Conservation (phyloP, 2,113 vertebrate species). For the Rattus rattus region DNA sequence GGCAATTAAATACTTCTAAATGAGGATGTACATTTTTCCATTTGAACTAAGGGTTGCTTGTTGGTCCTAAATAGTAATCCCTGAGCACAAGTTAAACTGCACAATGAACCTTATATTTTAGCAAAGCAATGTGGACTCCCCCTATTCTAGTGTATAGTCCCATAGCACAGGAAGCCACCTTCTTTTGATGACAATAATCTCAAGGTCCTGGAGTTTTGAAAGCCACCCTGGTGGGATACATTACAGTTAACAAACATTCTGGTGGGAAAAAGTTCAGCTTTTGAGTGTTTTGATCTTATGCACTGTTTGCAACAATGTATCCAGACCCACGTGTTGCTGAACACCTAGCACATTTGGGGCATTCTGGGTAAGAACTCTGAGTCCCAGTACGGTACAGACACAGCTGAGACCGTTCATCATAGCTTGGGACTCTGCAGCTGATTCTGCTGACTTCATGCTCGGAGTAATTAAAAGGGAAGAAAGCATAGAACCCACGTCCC, state of each 20-base stretch:
- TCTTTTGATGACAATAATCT: not conserved
- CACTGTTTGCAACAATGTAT: not conserved
- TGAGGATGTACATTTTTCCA: not conserved
- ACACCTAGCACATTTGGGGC: not conserved
- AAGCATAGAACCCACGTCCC: slow-evolving; percentile 44
- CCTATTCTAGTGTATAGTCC: not conserved
- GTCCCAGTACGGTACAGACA: not conserved
- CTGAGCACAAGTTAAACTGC: not conserved
- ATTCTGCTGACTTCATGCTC: not conserved
- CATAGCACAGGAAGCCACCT: not conserved
- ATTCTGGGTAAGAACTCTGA: not conserved
- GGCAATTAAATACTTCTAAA: not conserved
- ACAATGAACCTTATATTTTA: not conserved
- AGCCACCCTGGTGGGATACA: not conserved
- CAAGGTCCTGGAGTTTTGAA: slow-evolving; percentile 9
- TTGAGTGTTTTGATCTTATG: not conserved
- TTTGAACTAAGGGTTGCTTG: not conserved
- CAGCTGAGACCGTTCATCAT: slow-evolving; percentile 48
- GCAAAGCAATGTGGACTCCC: not conserved
- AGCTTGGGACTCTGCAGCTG: not conserved
- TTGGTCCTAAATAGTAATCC: not conserved
- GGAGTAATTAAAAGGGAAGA: slow-evolving; percentile 53
- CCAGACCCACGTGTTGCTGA: not conserved
- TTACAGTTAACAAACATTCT: not conserved
- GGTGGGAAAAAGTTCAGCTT: not conserved